Evolutionary conservation across 2,797 vertebrate species (phyloP).

Genomic region (Erithacus rubecula): DNA sequence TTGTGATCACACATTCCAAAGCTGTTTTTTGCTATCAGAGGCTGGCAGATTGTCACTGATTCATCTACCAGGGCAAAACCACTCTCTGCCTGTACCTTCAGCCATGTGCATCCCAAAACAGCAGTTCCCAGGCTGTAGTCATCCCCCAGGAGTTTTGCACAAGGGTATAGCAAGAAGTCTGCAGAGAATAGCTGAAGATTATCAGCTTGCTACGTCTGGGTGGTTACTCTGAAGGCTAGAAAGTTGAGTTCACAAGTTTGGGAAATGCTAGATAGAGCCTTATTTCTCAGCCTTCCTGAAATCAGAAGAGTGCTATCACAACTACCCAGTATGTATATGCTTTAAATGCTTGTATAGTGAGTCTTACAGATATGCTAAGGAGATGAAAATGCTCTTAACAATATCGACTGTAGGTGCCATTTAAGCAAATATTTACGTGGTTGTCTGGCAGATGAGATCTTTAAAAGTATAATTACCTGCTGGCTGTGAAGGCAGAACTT

Average conservation of each 20-base stretch:
- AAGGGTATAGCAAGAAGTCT: background rate
- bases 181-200: background rate
- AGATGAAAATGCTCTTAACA: background rate
- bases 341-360: background rate
- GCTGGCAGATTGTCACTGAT: background rate
- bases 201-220: background rate
- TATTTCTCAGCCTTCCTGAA: background rate
- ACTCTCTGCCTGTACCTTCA: background rate
- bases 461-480: background rate
- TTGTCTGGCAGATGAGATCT: background rate
- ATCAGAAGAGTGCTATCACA: background rate
- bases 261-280: background rate
- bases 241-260: background rate
- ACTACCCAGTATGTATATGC: background rate
- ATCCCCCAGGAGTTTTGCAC: background rate
- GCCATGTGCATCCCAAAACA: background rate
- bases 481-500: slow-evolving; percentile 18
- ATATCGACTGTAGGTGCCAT: background rate
- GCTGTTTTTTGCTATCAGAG: background rate
- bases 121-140: background rate
- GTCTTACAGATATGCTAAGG: background rate
- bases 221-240: background rate
- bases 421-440: background rate
- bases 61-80: background rate
- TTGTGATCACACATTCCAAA: background rate